These are phyloP conservation scores for Dromiciops gliroides DNA, from an alignment of 2,113 vertebrate genomes.

Conservation along the genomic window DNA sequence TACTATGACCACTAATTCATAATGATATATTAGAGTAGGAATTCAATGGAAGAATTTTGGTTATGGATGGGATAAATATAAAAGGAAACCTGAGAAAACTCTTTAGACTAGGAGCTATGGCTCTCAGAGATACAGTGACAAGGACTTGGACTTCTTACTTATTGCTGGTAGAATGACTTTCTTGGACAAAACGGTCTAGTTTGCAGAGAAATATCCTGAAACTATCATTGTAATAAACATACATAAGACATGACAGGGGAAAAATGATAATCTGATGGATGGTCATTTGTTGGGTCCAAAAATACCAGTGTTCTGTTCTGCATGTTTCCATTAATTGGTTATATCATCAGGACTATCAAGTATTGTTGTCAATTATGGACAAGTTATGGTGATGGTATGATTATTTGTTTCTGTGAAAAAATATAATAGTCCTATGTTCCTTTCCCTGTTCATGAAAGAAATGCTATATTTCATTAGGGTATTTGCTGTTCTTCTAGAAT, in stretches of 20 bases:
- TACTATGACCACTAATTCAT: neutral
- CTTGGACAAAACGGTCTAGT: neutral
- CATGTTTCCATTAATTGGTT: neutral
- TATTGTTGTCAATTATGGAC: neutral
- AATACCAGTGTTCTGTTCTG: neutral
- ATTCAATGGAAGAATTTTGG: neutral
- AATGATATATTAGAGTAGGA: neutral
- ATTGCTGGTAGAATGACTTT: neutral
- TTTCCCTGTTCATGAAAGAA: neutral
- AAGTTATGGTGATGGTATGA: neutral
- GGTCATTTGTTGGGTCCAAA: neutral
- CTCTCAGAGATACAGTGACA: neutral
- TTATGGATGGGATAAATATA: neutral
- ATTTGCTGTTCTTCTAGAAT: neutral
- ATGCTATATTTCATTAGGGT: neutral
- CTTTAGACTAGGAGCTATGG: neutral
- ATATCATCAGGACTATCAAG: neutral
- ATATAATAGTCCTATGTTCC: neutral
- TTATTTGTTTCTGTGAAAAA: neutral
- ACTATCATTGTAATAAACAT: neutral
- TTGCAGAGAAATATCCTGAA: neutral
- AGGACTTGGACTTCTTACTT: neutral
- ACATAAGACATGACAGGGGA: neutral
- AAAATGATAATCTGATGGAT: neutral
- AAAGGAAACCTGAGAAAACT: neutral